These are phyloP conservation scores for Phoxinus dragarum DNA, from an alignment of 2,797 vertebrate species.

Conservation along the genomic window DNA sequence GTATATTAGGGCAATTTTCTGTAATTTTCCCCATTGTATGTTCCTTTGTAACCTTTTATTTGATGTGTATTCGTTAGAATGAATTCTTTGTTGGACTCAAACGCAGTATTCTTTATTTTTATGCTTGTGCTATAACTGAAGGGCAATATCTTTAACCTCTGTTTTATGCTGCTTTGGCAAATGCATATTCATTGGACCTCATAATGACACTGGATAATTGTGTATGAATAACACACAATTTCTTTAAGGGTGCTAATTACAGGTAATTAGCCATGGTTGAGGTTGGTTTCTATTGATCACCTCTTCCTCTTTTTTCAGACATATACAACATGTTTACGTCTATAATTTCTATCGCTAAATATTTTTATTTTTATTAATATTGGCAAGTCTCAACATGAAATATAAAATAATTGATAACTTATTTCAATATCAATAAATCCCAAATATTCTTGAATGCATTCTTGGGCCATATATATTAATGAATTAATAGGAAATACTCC, in stretches of 20 bases:
- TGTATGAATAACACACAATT: constrained; percentile 37
- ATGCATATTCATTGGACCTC: constrained; percentile 52
- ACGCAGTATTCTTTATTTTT: constrained; percentile 35
- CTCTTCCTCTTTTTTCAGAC: background rate
- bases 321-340: background rate
- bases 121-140: constrained; percentile 37
- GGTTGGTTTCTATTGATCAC: constrained; percentile 36
- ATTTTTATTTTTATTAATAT: background rate
- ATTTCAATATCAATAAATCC: background rate
- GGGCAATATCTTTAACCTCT: constrained; percentile 36
- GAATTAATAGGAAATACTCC: background rate
- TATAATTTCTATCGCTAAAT: background rate
- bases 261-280: constrained; percentile 28
- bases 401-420: background rate
- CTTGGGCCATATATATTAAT: background rate
- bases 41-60: constrained; percentile 11
- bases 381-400: background rate
- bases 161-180: constrained; percentile 38
- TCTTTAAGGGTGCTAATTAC: constrained; percentile 41
- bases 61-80: constrained; percentile 44
- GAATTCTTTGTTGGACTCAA: constrained; percentile 47
- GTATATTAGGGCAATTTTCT: constrained; percentile 44
- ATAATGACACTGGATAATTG: constrained; percentile 14
- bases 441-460: background rate
- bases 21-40: constrained; percentile 43